Percentiles rank a stretch among this genome's conserved stretches.
These are phyloP conservation scores for Laticauda colubrina DNA, from an alignment of 2,113 vertebrate species.

Conservation along the genomic window DNA sequence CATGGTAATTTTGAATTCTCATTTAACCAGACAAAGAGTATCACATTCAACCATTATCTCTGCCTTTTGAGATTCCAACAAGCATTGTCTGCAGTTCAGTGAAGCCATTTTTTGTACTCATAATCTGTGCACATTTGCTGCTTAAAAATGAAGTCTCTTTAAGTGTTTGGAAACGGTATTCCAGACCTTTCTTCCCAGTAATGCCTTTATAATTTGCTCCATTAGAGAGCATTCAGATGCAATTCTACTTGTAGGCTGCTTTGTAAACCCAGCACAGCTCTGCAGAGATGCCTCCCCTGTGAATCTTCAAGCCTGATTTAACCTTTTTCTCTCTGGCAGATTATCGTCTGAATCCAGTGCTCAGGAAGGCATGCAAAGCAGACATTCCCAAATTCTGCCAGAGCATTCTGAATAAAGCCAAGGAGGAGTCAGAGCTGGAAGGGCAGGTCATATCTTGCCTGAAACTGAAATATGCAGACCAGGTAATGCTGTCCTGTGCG, in stretches of 20 bases:
- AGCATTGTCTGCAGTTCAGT: background rate
- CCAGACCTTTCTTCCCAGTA: background rate
- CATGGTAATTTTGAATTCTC: background rate
- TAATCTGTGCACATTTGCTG: background rate
- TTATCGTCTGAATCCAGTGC: constrained; percentile 91
- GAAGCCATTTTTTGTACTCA: too few relatives aligned
- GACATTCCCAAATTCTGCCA: constrained; percentile 99
- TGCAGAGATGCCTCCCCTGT: background rate
- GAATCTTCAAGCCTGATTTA: background rate
- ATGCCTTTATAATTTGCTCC: background rate
- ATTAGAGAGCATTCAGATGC: background rate
- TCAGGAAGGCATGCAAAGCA: constrained; percentile 95
- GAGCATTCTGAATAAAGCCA: constrained; percentile 84
- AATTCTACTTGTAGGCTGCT: rapidly evolving
- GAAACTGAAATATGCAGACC: constrained; percentile 95
- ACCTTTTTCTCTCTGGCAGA: constrained; percentile 68
- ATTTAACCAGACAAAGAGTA: background rate
- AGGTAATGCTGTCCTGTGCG: constrained; percentile 68
- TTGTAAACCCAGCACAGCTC: background rate
- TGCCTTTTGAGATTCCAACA: background rate
- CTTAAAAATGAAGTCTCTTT: background rate
- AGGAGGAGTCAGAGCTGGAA: constrained; percentile 89
- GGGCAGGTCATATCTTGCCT: constrained; percentile 95
- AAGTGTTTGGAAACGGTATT: background rate
- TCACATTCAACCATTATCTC: background rate